Evolutionary conservation across 1,140 invertebrate species (phyloP), one percentile per base, ranked within the genome.

Genomic region (Drosophila paulistorum): DNA sequence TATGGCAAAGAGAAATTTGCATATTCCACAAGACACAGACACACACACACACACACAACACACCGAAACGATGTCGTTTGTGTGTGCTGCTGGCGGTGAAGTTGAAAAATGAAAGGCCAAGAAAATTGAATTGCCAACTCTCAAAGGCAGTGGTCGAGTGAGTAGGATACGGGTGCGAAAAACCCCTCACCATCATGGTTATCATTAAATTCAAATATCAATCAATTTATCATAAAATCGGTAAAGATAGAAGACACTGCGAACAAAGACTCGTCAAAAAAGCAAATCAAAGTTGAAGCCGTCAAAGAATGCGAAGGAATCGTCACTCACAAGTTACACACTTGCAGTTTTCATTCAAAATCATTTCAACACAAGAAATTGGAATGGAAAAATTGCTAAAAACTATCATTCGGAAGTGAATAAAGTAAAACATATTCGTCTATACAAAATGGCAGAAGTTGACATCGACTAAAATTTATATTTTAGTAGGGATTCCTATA

Each of bases 161-260:
- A 58, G 55, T 17, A 23, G 45, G n/a, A 39, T 11, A 39, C 20
- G 48, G 11, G 20, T 51, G 55, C n/a, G n/a, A 58, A 20, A 14
- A 26, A 17, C 6, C 30, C 35, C 17, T 13, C 9, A 20, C 42
- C 54, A 59, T 48, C 65, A 41, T 65, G 74, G 64, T 81, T 84
- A 89, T 89, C 84, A 89, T 89, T 89, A 89, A 89, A 89, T 89
- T 89, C 84, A 84, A 89, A 89, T 89, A 89, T 89, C 84, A 89
- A 89, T 89, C 84, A 89, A 89, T 89, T 89, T 89, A 89, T 89
- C 84, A 89, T 89, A 89, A 89, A 73, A 71, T 61, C 66, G 14
- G 3, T 11, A 11, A 48, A 20, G 17, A 11, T 10, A 26, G 6
- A 54, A 48, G 41, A 9, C 26, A 13, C n/a, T 30, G 35, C 39